A percentile compares a stretch with the other conserved stretches of the same genome.
Conservation (phyloP, 2,888 invertebrate species). For the Nomada fabriciana region DNA sequence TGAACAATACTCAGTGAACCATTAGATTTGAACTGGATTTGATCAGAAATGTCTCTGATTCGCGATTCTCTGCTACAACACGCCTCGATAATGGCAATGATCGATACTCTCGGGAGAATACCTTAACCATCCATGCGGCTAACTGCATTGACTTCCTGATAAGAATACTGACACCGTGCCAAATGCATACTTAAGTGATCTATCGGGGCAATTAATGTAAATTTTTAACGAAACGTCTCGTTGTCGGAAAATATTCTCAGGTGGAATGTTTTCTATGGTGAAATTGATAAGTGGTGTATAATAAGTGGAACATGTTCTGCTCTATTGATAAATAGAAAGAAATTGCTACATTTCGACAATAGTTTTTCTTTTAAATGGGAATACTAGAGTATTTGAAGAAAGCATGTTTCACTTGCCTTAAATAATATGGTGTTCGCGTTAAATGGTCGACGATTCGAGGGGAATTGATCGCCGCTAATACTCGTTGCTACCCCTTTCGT, state of each 20-base stretch:
- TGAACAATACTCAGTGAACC: constrained; percentile 47
- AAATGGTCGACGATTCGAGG: not conserved
- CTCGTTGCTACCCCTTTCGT: constrained; percentile 17
- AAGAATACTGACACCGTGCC: constrained; percentile 7
- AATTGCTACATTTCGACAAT: too few species aligned
- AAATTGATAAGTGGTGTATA: too few species aligned
- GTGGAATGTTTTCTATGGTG: too few species aligned
- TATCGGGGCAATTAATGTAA: not conserved
- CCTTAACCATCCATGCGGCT: not conserved
- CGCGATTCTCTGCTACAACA: constrained; percentile 1
- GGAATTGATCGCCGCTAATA: constrained; percentile 43
- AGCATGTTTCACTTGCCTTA: too few species aligned
- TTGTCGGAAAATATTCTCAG: too few species aligned
- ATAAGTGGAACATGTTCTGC: too few species aligned
- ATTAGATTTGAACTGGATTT: constrained; percentile 38
- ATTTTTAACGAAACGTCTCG: too few species aligned
- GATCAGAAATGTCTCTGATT: constrained; percentile 37
- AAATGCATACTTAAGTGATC: not conserved
- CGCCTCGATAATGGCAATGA: constrained; percentile 36
- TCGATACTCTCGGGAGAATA: constrained; percentile 30
- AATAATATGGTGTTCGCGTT: not conserved
- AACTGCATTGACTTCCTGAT: constrained; percentile 18
- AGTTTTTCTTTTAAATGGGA: too few species aligned
- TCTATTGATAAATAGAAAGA: too few species aligned
- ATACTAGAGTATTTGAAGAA: too few species aligned